Percentiles rank a stretch among this genome's conserved stretches.
Conservation (phyloP, 2,888 invertebrate genomes). For the Biston stratarius region DNA sequence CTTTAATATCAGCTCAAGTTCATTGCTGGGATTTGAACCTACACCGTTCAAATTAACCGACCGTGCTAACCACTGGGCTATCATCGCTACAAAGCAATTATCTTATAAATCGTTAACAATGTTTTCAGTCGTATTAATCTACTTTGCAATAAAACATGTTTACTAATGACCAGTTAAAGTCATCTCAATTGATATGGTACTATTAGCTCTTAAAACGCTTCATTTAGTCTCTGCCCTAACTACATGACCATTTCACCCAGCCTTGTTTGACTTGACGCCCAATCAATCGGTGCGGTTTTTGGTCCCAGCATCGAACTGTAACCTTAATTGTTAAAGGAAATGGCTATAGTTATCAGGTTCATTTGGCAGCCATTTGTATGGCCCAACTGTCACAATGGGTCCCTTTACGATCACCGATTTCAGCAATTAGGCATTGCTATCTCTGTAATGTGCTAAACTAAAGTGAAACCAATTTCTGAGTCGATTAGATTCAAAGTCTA, state of each 20-base stretch:
- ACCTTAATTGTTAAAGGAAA: conserved; percentile 35
- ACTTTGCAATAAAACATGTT: too few species aligned
- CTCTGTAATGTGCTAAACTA: conserved; percentile 9
- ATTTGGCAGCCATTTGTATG: conserved; percentile 37
- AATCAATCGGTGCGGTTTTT: conserved; percentile 33
- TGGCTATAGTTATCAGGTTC: conserved; percentile 32
- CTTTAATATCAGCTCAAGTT: too few species aligned
- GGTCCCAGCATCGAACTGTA: conserved; percentile 17
- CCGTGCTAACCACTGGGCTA: too few species aligned
- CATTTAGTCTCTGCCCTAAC: conserved; percentile 11
- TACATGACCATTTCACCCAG: conserved; percentile 18
- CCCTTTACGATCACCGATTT: conserved; percentile 28
- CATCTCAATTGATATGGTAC: not conserved
- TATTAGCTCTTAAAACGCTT: not conserved
- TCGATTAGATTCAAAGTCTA: conserved; percentile 1
- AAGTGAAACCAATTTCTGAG: conserved; percentile 16
- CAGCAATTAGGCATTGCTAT: conserved; percentile 25
- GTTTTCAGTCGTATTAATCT: too few species aligned
- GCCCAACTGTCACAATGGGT: conserved; percentile 31
- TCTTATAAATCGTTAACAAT: too few species aligned
- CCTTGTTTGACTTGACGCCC: conserved; percentile 31
- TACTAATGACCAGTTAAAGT: too few species aligned
- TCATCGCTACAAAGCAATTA: too few species aligned
- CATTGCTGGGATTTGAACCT: too few species aligned
- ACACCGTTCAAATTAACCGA: too few species aligned